Evolutionary conservation across 2,888 invertebrate genomes (phyloP).

Genomic region (Drosophila niveifrons): DNA sequence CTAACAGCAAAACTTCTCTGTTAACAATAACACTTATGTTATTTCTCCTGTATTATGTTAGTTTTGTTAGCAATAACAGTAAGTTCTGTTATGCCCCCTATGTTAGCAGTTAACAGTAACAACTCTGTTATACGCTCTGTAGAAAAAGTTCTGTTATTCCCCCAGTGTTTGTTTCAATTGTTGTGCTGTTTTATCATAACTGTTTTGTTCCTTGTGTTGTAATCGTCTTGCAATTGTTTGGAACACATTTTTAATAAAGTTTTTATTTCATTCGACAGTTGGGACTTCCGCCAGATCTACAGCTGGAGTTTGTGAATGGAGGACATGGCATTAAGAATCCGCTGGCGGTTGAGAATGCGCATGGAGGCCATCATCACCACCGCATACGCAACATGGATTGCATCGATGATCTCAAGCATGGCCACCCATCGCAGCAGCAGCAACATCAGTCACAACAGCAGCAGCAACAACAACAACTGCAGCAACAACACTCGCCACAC

Average conservation of each 20-base stretch:
- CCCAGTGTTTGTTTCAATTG: not conserved
- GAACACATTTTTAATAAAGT: too few relatives aligned
- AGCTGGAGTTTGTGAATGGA: constrained; percentile 98
- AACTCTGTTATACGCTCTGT: too few relatives aligned
- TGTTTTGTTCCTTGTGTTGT: constrained; percentile 2
- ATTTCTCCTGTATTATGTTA: too few relatives aligned
- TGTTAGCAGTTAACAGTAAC: too few relatives aligned
- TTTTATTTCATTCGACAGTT: constrained; percentile 87
- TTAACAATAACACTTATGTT: too few relatives aligned
- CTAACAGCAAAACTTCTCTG: too few relatives aligned
- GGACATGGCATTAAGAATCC: constrained; percentile 99
- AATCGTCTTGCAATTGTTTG: not conserved
- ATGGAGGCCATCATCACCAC: constrained; percentile 83
- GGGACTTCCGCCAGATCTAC: constrained; percentile 94
- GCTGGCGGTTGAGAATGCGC: constrained; percentile 90
- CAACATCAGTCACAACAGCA: constrained; percentile 30
- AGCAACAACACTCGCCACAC: constrained; percentile 47
- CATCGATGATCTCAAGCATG: constrained; percentile 82
- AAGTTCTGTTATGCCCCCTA: too few relatives aligned
- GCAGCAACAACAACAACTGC: constrained; percentile 45
- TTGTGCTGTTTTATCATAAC: not conserved
- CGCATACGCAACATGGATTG: constrained; percentile 86
- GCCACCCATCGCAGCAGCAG: constrained; percentile 54
- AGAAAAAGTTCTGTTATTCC: too few relatives aligned
- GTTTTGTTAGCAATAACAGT: too few relatives aligned